phyloP scores from a whole-genome alignment of 2,797 vertebrate species.

The Philypnodon macrostomus region DNA sequence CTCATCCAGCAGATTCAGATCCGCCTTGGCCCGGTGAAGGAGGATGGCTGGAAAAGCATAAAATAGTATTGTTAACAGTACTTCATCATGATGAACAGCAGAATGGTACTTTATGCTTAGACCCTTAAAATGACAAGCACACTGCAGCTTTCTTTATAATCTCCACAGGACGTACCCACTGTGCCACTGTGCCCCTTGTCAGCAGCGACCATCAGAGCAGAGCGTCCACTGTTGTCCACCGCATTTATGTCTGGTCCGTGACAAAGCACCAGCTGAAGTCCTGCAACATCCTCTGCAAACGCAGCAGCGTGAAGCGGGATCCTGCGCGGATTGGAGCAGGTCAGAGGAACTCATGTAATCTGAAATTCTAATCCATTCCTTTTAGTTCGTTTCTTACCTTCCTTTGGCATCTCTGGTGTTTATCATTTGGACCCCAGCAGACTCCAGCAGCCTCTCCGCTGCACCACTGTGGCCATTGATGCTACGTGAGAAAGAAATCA shows the following conservation, averaged over 20 bases:
- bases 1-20: constrained; percentile 90
- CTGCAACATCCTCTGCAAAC: constrained; percentile 88
- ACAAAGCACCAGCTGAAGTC: constrained; percentile 89
- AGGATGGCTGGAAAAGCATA: constrained; percentile 77
- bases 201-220: constrained; percentile 92
- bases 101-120: no score
- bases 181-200: constrained; percentile 91
- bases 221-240: constrained; percentile 86
- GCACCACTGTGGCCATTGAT: constrained; percentile 92
- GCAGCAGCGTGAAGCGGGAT: constrained; percentile 95
- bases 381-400: constrained; percentile 77
- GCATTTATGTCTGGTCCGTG: constrained; percentile 89
- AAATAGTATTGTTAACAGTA: neutral
- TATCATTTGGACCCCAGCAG: constrained; percentile 85
- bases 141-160: no score
- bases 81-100: neutral
- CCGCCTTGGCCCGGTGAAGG: constrained; percentile 91
- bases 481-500: constrained; percentile 59
- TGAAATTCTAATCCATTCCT: no score
- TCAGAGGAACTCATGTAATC: neutral
- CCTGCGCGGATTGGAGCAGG: constrained; percentile 62
- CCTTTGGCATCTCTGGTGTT: constrained; percentile 97
- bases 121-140: no score
- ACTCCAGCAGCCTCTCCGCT: constrained; percentile 89
- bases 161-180: constrained; percentile 78